Percentiles rank a stretch among this genome's conserved stretches.
These are phyloP conservation scores for Phodopus roborovskii DNA, from an alignment of 2,113 vertebrate species.

Conservation along the genomic window DNA sequence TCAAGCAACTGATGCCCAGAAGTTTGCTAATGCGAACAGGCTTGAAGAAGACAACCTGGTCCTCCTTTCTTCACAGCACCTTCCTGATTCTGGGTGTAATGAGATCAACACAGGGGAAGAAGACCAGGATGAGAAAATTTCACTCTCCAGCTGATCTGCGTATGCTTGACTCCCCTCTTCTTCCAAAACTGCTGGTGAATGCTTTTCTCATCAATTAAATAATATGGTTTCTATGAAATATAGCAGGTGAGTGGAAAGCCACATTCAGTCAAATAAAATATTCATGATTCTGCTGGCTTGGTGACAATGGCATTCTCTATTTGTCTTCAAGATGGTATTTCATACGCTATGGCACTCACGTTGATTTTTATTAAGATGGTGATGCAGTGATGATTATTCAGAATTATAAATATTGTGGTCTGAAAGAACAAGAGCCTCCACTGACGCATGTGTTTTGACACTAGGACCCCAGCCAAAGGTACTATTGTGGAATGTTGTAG, in stretches of 20 bases:
- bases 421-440: neutral
- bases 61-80: neutral
- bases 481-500: neutral
- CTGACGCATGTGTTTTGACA: neutral
- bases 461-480: neutral
- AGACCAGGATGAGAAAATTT: neutral
- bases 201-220: neutral
- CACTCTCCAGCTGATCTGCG: neutral
- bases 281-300: constrained; percentile 20
- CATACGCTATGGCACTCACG: neutral
- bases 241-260: neutral
- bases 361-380: neutral
- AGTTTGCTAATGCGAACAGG: neutral
- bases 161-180: neutral
- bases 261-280: neutral
- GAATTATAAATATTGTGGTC: constrained; percentile 4
- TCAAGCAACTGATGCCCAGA: neutral
- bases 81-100: neutral
- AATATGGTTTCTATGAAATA: neutral
- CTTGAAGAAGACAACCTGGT: neutral
- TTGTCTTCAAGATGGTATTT: constrained; percentile 46
- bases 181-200: neutral
- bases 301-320: neutral
- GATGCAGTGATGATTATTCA: neutral
- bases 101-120: neutral